These are phyloP conservation scores for Ethmia dodecea DNA, from an alignment of 2,888 invertebrate species.

Conservation along the genomic window DNA sequence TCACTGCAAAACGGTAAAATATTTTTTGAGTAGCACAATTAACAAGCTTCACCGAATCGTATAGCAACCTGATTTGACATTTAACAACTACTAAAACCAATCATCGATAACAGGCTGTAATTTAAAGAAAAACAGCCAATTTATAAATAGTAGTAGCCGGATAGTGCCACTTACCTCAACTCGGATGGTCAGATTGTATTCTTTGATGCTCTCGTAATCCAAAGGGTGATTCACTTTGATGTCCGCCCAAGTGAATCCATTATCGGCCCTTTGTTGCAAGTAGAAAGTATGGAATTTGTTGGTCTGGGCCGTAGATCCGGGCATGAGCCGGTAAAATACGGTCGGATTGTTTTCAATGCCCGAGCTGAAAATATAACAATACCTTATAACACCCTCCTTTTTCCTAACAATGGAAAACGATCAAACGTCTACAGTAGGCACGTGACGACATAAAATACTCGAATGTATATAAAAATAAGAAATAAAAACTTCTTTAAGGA, in stretches of 20 bases:
- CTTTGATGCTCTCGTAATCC: constrained; percentile 96
- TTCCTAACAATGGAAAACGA: constrained; percentile 16
- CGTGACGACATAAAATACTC: constrained; percentile 32
- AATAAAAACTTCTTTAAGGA: background rate
- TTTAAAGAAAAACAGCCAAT: too few relatives aligned
- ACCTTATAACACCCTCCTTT: constrained; percentile 29
- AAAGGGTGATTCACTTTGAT: constrained; percentile 97
- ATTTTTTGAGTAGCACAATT: too few relatives aligned
- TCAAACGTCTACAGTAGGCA: constrained; percentile 35
- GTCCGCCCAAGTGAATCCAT: constrained; percentile 96
- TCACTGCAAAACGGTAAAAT: too few relatives aligned
- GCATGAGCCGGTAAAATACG: constrained; percentile 96
- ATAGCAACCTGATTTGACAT: too few relatives aligned
- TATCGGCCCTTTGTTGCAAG: constrained; percentile 94
- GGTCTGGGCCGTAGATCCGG: constrained; percentile 96
- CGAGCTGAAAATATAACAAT: constrained; percentile 82
- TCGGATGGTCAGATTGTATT: constrained; percentile 96
- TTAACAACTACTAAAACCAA: too few relatives aligned
- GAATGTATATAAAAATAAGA: constrained; percentile 18
- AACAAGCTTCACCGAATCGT: too few relatives aligned
- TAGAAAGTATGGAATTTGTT: constrained; percentile 98
- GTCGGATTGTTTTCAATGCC: constrained; percentile 97
- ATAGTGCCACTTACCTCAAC: constrained; percentile 97
- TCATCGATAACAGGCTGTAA: too few relatives aligned
- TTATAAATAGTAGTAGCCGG: too few relatives aligned